Evolutionary conservation across 2,888 invertebrate genomes (phyloP), one percentile per base, ranked within the genome.

Genomic region (Hyposoter didymator): DNA sequence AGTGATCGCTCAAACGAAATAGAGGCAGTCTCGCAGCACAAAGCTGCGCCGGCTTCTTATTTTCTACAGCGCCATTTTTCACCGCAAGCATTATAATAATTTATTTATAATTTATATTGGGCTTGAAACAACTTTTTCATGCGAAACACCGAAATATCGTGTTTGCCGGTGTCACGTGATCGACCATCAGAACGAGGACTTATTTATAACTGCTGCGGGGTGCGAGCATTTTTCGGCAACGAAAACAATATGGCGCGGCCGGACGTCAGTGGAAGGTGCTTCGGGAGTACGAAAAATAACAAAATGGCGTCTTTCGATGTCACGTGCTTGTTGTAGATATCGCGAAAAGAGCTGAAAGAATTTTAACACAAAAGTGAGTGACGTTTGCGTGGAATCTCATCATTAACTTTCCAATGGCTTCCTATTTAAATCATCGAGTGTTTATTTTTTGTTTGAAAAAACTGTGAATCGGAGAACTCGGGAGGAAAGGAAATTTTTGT

Each of bases 401-500:
- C 17, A n/a, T n/a, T n/a, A 64, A 17, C n/a, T 43, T 6, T 7
- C 73, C 39, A 32, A 14, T 19, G 14, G n/a, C 39, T 43, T 55
- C 73, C 35, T 35, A 22, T 73, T 14, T 5, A 73, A 73, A 3
- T 39, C 35, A 39, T 43, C 55, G 14, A 55, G 52, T 72, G 72
- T 72, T 35, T 55, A 5, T 52, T 70, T 35, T 49, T 47, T 19
- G 2, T 17, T 47, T 39, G 3, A 72, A 55, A 19, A 39, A 39
- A 62, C 47, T 49, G 39, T 35, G 76, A 84, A 82, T 87, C 84
- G 62, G 72, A 62, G 82, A 84, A 83, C 14, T 39, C 28, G 14
- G 12, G 49, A 47, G 76, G 14, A 45, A 35, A 28, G 8, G 62
- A 66, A 66, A 62, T 39, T 69, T 69, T 43, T 28, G 32, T 35